Conservation (phyloP, 2,888 invertebrate species). For the Chrysodeixis includens region DNA sequence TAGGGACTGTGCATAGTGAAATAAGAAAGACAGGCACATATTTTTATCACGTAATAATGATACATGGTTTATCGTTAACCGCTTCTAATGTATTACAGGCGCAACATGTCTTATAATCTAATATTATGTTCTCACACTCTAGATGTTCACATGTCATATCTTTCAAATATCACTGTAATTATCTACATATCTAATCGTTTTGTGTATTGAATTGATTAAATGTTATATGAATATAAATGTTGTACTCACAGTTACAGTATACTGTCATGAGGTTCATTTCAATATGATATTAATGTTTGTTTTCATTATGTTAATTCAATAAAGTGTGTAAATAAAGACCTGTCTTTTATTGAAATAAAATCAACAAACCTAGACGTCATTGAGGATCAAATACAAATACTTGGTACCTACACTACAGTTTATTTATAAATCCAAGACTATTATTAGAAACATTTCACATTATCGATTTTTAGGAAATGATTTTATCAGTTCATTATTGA, state of each 20-base stretch:
- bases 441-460: too few species aligned
- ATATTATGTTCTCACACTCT: slow-evolving; percentile 55
- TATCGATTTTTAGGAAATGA: too few species aligned
- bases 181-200: slow-evolving; percentile 87
- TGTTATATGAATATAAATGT: slow-evolving; percentile 86
- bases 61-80: slow-evolving; percentile 41
- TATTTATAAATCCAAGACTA: not conserved
- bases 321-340: slow-evolving; percentile 88
- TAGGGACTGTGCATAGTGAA: slow-evolving; percentile 48
- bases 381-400: not conserved
- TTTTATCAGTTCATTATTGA: too few species aligned
- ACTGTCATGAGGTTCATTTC: slow-evolving; percentile 85
- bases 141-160: slow-evolving; percentile 78
- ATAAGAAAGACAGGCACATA: slow-evolving; percentile 48
- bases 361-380: not conserved
- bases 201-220: slow-evolving; percentile 85
- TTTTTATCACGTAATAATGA: slow-evolving; percentile 39
- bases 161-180: slow-evolving; percentile 85
- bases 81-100: slow-evolving; percentile 48
- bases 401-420: not conserved
- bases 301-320: slow-evolving; percentile 89
- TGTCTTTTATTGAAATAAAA: slow-evolving; percentile 52
- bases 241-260: slow-evolving; percentile 87
- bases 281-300: slow-evolving; percentile 84
- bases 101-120: slow-evolving; percentile 41